These are phyloP conservation scores for Drosophila testacea DNA, from an alignment of 2,888 invertebrate species.

Conservation along the genomic window DNA sequence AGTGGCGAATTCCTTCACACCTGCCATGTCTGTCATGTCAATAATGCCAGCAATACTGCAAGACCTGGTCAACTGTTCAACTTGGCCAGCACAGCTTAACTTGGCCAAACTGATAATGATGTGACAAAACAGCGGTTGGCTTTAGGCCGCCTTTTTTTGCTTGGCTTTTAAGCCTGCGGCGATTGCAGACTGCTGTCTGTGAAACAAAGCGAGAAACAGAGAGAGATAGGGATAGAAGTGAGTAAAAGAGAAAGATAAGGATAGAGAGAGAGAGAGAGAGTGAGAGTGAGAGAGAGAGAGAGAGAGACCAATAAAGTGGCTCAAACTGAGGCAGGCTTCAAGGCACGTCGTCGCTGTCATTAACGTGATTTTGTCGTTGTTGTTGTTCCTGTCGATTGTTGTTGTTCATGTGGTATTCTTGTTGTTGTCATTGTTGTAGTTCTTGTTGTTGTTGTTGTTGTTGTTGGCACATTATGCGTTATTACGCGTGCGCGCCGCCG, in stretches of 20 bases:
- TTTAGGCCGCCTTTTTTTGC: slow-evolving; percentile 37
- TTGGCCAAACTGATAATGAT: slow-evolving; percentile 73
- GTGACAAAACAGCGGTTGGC: slow-evolving; percentile 79
- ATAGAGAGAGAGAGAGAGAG: not conserved
- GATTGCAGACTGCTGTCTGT: slow-evolving; percentile 34
- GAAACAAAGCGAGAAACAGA: not conserved
- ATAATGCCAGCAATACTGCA: slow-evolving; percentile 74
- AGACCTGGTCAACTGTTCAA: slow-evolving; percentile 12
- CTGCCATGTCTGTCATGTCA: slow-evolving; percentile 76
- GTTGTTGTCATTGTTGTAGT: slow-evolving; percentile 42
- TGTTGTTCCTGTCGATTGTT: slow-evolving; percentile 29
- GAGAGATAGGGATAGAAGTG: not conserved
- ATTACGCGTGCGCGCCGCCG: slow-evolving; percentile 69
- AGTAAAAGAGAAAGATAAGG: not conserved
- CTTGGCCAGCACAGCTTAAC: not conserved
- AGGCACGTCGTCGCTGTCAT: slow-evolving; percentile 75
- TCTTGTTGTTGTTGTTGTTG: slow-evolving; percentile 35
- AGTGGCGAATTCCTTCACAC: slow-evolving; percentile 80
- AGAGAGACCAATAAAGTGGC: not conserved
- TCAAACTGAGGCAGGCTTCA: slow-evolving; percentile 27
- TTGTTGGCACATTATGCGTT: slow-evolving; percentile 71
- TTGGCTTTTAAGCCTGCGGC: slow-evolving; percentile 29
- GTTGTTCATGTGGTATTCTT: slow-evolving; percentile 27
- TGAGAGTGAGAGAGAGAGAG: not conserved
- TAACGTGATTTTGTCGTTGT: slow-evolving; percentile 70